Base-by-base conservation (phyloP, 2,888 invertebrate species). In the Orthonevra nobilis region DNA sequence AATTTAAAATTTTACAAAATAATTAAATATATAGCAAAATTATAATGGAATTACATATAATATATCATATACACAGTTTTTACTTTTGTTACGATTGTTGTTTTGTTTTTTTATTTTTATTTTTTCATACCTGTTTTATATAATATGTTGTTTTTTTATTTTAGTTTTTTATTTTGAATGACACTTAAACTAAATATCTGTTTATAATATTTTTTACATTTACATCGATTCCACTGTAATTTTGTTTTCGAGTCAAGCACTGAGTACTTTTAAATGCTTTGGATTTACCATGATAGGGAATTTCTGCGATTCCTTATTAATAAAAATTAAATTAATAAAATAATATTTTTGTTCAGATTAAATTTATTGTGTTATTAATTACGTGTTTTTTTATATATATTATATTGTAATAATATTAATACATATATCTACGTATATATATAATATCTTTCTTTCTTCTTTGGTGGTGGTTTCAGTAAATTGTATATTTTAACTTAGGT, bases 1-100 rank as follows among this genome's bases (percentile, higher is more conserved):
- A 64, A 52, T 77, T 77, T 70, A 77, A 77, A 77, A 77, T 64
- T 70, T 77, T 77, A 77, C 63, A 77, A 77, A 77, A 77, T 77
- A 77, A 77, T 58, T 70, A 70, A 77, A 58, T 70, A 63, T 75
- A 70, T 77, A 77, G 75, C 75, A 77, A 77, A 77, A 77, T 64
- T 70, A 77, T 70, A 75, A 46, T 63, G 63, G 64, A 75, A 70
- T 64, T 70, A 79, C 73, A 79, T 69, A 19, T 72, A 66, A 72
- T 77, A 77, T 77, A n/a, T 70, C 75, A 77, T 77, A 70, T 77
- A 77, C 75, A 77, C 75, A 64, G 34, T 63, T 63, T 66, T 75
- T 69, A 40, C 52, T 38, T 30, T 52, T 50, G n/a, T n/a, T n/a
- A n/a, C n/a, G n/a, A n/a, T n/a, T n/a, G n/a, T n/a, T n/a, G n/a